phyloP scores from a whole-genome alignment of 2,888 invertebrate species.

The Schrankia costaestrigalis region DNA sequence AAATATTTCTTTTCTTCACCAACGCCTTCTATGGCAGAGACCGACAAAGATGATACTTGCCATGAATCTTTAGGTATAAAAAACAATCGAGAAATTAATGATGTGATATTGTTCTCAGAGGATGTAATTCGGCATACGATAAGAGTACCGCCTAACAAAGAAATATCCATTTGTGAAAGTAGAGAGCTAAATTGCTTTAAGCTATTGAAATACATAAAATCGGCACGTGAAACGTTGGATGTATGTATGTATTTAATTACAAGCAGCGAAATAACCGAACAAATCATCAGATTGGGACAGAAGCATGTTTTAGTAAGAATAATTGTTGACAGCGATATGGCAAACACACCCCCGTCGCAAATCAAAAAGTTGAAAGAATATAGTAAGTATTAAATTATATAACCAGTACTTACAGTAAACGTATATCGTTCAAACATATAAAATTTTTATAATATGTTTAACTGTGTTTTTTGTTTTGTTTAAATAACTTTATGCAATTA shows the following conservation, averaged over 20 bases:
- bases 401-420: background rate
- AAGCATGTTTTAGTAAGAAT: slow-evolving; percentile 71
- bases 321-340: slow-evolving; percentile 74
- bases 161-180: slow-evolving; percentile 64
- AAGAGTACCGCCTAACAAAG: slow-evolving; percentile 59
- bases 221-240: slow-evolving; percentile 71
- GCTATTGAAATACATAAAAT: slow-evolving; percentile 71
- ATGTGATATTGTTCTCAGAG: slow-evolving; percentile 74
- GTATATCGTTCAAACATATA: background rate
- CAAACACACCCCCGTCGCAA: slow-evolving; percentile 70
- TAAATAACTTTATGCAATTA: background rate
- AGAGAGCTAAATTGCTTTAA: slow-evolving; percentile 72
- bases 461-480: no score
- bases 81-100: slow-evolving; percentile 72
- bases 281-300: slow-evolving; percentile 70
- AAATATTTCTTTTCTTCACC: slow-evolving; percentile 54
- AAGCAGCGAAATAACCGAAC: slow-evolving; percentile 70
- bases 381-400: slow-evolving; percentile 50
- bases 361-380: slow-evolving; percentile 69
- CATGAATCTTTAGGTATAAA: slow-evolving; percentile 53
- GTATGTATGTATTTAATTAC: slow-evolving; percentile 77
- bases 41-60: slow-evolving; percentile 54
- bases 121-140: slow-evolving; percentile 61
- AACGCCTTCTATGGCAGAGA: slow-evolving; percentile 32
- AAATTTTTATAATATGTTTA: background rate